phyloP scores from a whole-genome alignment of 2,888 invertebrate species.

The Harmothoe impar region DNA sequence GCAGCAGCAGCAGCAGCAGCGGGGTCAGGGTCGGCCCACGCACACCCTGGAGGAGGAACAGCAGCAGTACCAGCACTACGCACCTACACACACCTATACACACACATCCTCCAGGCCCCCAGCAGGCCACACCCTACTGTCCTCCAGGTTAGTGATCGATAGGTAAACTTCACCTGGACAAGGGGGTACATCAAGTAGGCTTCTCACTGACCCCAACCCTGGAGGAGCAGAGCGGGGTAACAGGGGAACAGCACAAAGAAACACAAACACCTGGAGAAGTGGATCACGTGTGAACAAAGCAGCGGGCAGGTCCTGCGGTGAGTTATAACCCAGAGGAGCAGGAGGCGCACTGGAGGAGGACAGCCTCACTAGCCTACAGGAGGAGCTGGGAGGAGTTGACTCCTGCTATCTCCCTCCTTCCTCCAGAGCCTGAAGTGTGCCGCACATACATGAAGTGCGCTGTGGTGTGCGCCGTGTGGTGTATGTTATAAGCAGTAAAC shows the following conservation, averaged over 20 bases:
- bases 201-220: neutral
- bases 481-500: no score
- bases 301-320: neutral
- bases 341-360: no score
- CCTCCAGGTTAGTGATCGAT: neutral
- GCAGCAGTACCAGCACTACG: neutral
- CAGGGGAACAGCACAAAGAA: neutral
- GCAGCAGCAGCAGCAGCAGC: neutral
- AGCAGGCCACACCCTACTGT: neutral
- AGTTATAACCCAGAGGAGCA: neutral
- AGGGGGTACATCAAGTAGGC: neutral
- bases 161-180: neutral
- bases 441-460: no score
- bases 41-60: neutral
- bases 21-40: neutral
- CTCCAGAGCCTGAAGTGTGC: no score
- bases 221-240: neutral
- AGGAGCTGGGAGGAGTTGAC: no score
- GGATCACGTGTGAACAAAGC: slow-evolving; percentile 2
- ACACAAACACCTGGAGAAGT: neutral
- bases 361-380: no score
- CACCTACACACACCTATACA: neutral
- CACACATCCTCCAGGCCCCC: neutral
- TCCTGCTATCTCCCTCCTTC: no score
- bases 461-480: no score